Base-by-base conservation (phyloP, 1,140 invertebrate genomes). In the Scylla paramamosain region DNA sequence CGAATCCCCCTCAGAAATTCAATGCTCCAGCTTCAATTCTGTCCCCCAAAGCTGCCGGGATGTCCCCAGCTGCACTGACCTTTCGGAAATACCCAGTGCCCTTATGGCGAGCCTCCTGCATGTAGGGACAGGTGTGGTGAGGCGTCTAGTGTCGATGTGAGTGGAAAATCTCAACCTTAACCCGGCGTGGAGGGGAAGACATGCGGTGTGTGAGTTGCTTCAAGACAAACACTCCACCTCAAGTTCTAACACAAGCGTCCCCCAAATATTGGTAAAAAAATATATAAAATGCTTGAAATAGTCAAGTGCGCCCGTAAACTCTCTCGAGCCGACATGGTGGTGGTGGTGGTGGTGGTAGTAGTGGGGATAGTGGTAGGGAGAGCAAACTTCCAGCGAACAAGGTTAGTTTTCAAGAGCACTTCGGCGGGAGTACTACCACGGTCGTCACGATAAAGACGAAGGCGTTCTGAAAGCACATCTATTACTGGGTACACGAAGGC, bases 321-420 rank as follows among this genome's bases (percentile, higher is more conserved):
- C 52, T 20, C 10, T 77, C 67, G 20, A 77, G 67, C 6, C 67
- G 2, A 8, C 67, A 0, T 59, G 52, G 52, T 59, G 10, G 52
- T 0, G 52, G 52, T 0, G 52, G 67, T n/a, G 67, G 67, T 77
- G 67, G 48, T 59, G 52, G 52, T 59, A 20, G 52, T 0, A 8
- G 52, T 0, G 52, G 67, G n/a, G n/a, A n/a, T n/a, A 20, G 67
- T 77, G 67, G 52, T 59, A 7, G 67, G 25, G 52, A 1, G 67
- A 77, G 67, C 67, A 77, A 77, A 77, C 67, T 77, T 77, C 67
- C 67, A 77, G 67, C n/a, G 67, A 77, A 77, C 67, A 77, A 77
- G 67, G 67, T 77, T 77, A 77, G 67, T 77, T 77, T 77, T 77
- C 67, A 77, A 77, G 67, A 77, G 67, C 67, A n/a, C 67, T 77